phyloP scores from a whole-genome alignment of 2,888 invertebrate genomes.

The Drosophila yooni region DNA sequence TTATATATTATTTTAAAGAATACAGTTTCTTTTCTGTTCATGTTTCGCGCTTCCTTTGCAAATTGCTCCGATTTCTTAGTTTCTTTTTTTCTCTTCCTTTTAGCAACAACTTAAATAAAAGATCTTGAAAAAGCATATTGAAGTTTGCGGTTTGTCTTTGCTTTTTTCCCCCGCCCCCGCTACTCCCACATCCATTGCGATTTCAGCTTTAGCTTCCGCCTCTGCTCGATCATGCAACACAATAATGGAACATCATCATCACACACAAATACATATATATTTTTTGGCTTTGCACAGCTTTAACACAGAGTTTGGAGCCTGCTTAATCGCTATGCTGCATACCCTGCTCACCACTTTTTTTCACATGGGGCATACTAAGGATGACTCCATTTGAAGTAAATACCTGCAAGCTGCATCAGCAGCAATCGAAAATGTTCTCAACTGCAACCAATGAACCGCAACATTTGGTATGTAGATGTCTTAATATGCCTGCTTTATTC shows the following conservation, averaged over 20 bases:
- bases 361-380: not conserved
- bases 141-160: constrained; percentile 38
- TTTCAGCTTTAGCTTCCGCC: constrained; percentile 42
- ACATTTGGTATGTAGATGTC: not conserved
- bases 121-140: constrained; percentile 21
- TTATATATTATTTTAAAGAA: not conserved
- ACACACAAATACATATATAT: not conserved
- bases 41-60: constrained; percentile 10
- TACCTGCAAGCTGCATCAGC: not conserved
- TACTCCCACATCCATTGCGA: constrained; percentile 2
- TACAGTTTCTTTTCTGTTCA: constrained; percentile 1
- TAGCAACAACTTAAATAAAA: constrained; percentile 37
- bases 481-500: not conserved
- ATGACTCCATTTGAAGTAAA: not conserved
- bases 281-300: constrained; percentile 54
- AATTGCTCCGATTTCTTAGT: not conserved
- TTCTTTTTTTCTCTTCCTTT: not conserved
- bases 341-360: not conserved
- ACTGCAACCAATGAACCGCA: not conserved
- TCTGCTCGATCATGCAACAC: constrained; percentile 7
- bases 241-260: constrained; percentile 15
- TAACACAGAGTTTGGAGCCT: constrained; percentile 9
- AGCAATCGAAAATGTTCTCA: not conserved
- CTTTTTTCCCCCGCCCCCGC: not conserved
- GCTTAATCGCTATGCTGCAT: constrained; percentile 16